A percentile compares a stretch with the other conserved stretches of the same genome.
Evolutionary conservation across 2,113 vertebrate species (phyloP).

Genomic region (Oceanites oceanicus): DNA sequence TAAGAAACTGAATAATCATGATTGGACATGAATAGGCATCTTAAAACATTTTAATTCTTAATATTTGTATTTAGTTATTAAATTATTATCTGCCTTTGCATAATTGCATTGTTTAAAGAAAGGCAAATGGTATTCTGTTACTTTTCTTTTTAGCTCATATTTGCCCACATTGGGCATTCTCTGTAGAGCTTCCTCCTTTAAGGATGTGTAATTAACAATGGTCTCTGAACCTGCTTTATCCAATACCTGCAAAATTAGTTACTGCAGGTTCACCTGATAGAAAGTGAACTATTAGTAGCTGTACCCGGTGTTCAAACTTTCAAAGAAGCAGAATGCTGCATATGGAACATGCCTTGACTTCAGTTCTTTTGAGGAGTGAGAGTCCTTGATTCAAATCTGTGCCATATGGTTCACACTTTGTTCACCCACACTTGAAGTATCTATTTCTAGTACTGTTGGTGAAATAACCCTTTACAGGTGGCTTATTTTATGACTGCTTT

Average conservation of each 20-base stretch:
- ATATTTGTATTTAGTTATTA: background rate
- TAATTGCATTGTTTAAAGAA: background rate
- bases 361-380: background rate
- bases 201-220: background rate
- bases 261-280: background rate
- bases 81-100: background rate
- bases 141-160: background rate
- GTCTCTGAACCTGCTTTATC: conserved; percentile 30
- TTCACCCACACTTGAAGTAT: conserved; percentile 56
- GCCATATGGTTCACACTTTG: conserved; percentile 39
- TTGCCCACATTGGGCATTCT: background rate
- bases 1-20: background rate
- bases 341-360: conserved; percentile 25
- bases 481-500: conserved; percentile 33
- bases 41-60: background rate
- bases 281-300: background rate
- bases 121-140: background rate
- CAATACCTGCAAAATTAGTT: background rate
- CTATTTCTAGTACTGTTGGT: conserved; percentile 47
- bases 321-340: conserved; percentile 30
- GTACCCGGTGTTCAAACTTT: background rate
- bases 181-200: conserved; percentile 13
- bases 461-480: conserved; percentile 54
- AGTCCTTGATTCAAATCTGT: conserved; percentile 29
- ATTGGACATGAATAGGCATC: background rate